Evolutionary conservation across 2,113 vertebrate genomes (phyloP).

Genomic region (Poeciliopsis turrubarensis): DNA sequence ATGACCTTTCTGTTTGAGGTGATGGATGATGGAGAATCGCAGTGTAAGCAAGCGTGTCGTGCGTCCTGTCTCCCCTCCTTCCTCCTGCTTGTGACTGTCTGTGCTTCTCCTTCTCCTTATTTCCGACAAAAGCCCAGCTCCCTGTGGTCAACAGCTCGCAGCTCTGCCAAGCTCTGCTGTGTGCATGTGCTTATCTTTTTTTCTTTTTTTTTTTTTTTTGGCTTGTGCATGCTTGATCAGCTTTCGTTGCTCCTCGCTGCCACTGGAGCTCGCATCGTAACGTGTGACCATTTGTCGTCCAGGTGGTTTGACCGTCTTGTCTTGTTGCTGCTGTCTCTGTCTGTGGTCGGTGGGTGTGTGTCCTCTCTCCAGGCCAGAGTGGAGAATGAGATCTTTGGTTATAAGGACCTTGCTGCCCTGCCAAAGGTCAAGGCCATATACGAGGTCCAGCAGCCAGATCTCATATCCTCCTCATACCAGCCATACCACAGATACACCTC

Average conservation of each 20-base stretch:
- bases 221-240: conserved; percentile 23
- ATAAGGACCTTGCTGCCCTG: conserved; percentile 99
- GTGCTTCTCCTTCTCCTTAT: conserved; percentile 36
- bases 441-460: conserved; percentile 95
- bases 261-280: conserved; percentile 33
- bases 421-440: conserved; percentile 99
- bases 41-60: conserved; percentile 64
- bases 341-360: conserved; percentile 72
- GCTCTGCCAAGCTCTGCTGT: conserved; percentile 27
- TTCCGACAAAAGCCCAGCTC: conserved; percentile 39
- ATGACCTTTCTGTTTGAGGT: conserved; percentile 75
- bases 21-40: conserved; percentile 74
- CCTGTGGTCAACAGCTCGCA: conserved; percentile 67
- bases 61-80: conserved; percentile 34
- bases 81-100: conserved; percentile 18
- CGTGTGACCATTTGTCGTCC: conserved; percentile 45
- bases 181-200: conserved; percentile 19
- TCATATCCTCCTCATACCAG: conserved; percentile 91
- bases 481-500: conserved; percentile 95
- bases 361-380: conserved; percentile 94
- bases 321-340: conserved; percentile 63
- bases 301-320: conserved; percentile 62
- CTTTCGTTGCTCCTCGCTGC: conserved; percentile 14
- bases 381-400: conserved; percentile 99
- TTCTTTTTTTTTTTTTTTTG: neutral